phyloP scores from a whole-genome alignment of 1,140 invertebrate genomes.

The Papilio glaucus region DNA sequence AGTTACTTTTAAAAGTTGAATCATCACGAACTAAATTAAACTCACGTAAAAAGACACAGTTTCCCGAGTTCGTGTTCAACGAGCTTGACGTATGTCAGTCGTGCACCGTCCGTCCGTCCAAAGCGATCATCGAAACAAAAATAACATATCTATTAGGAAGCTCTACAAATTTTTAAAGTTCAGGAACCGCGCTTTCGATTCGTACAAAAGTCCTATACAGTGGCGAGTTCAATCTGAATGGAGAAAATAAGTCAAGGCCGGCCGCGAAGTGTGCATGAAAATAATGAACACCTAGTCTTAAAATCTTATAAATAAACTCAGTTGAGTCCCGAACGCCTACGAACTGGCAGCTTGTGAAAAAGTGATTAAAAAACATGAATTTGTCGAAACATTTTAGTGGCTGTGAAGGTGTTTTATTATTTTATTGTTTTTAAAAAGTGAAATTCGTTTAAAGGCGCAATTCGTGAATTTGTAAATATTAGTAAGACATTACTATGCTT shows the following conservation, averaged over 20 bases:
- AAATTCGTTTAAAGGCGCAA: background rate
- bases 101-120: conserved; percentile 1
- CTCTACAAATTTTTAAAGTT: background rate
- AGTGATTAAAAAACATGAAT: conserved; percentile 25
- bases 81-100: conserved; percentile 19
- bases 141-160: conserved; percentile 22
- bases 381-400: background rate
- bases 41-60: conserved; percentile 25
- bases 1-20: background rate
- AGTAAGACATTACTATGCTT: conserved; percentile 22
- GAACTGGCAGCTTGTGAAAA: conserved; percentile 42
- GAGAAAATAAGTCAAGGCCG: conserved; percentile 60
- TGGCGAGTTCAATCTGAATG: background rate
- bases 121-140: conserved; percentile 27
- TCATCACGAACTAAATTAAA: conserved; percentile 11
- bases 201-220: background rate
- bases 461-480: conserved; percentile 14
- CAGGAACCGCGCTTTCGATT: conserved; percentile 4
- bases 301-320: conserved; percentile 77
- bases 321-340: conserved; percentile 53
- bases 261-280: conserved; percentile 62
- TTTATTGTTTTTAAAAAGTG: conserved; percentile 2
- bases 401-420: conserved; percentile 8
- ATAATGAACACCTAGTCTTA: conserved; percentile 67
- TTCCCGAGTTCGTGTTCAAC: conserved; percentile 11